These are phyloP conservation scores for Aldrovandia affinis DNA, from an alignment of 2,797 vertebrate genomes.

Conservation along the genomic window DNA sequence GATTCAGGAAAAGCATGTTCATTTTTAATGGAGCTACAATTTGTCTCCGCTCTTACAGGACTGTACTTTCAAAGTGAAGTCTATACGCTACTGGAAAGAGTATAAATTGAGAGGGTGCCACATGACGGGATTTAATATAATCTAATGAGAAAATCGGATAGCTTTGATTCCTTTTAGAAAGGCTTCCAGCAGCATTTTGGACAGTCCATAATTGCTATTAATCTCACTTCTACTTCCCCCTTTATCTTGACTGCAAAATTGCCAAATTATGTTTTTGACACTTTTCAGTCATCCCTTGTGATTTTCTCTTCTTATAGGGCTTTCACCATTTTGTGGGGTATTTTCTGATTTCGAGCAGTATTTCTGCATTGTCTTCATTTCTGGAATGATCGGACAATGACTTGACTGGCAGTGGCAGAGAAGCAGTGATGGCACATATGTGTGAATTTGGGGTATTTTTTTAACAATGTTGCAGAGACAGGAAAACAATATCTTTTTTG, in stretches of 20 bases:
- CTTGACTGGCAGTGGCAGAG: no score
- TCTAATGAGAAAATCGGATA: not conserved
- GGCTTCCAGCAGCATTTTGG: not conserved
- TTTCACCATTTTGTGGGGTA: no score
- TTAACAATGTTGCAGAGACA: no score
- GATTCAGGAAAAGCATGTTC: no score
- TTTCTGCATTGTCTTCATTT: no score
- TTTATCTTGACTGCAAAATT: not conserved
- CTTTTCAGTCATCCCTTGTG: slow-evolving; percentile 2
- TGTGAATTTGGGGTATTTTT: no score
- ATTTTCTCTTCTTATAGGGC: no score
- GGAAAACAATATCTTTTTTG: no score
- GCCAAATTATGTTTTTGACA: not conserved
- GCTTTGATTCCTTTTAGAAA: slow-evolving; percentile 22
- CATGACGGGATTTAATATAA: not conserved
- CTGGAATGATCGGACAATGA: no score
- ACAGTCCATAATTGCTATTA: slow-evolving; percentile 14
- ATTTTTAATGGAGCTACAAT: not conserved
- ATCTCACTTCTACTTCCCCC: not conserved
- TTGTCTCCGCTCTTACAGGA: not conserved
- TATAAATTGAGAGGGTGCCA: not conserved
- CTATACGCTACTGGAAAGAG: not conserved
- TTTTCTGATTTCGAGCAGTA: no score
- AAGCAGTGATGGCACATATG: no score
- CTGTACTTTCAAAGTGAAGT: not conserved